These are phyloP conservation scores for Ailuropoda melanoleuca DNA, from an alignment of 2,113 vertebrate genomes.

Conservation along the genomic window DNA sequence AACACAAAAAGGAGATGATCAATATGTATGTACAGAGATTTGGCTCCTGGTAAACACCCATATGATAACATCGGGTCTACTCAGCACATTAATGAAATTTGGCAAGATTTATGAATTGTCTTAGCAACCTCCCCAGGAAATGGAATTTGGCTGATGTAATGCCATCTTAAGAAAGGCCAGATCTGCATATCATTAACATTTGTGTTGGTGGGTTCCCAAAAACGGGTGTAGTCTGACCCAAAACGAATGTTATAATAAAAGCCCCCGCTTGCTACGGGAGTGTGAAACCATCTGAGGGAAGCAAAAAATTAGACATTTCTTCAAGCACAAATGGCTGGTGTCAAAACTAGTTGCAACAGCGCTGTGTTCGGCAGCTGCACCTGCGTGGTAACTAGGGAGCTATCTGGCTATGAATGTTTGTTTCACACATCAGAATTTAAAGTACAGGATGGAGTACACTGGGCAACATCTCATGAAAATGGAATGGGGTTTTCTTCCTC, in stretches of 20 bases:
- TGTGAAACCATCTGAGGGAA: slow-evolving; percentile 66
- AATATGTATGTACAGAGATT: slow-evolving; percentile 68
- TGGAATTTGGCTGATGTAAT: slow-evolving; percentile 71
- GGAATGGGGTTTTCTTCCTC: background rate
- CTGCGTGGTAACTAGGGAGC: slow-evolving; percentile 46
- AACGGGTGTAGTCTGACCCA: slow-evolving; percentile 59
- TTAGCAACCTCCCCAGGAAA: slow-evolving; percentile 78
- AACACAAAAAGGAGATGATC: slow-evolving; percentile 62
- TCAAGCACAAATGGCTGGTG: slow-evolving; percentile 67
- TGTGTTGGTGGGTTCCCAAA: slow-evolving; percentile 76
- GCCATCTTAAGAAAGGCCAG: slow-evolving; percentile 74
- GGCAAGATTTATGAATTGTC: slow-evolving; percentile 73
- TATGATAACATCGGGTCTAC: slow-evolving; percentile 72
- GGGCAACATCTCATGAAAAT: slow-evolving; percentile 41
- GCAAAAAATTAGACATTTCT: slow-evolving; percentile 51
- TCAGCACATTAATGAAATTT: slow-evolving; percentile 75
- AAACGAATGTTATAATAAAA: slow-evolving; percentile 62
- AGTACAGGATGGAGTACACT: slow-evolving; percentile 27
- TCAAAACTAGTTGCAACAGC: slow-evolving; percentile 42
- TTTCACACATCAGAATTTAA: slow-evolving; percentile 61
- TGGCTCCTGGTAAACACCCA: slow-evolving; percentile 70
- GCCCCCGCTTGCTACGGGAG: slow-evolving; percentile 9
- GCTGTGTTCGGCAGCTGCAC: slow-evolving; percentile 59
- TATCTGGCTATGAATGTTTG: slow-evolving; percentile 14
- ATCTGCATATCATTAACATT: slow-evolving; percentile 81